Conservation (phyloP, 2,888 invertebrate genomes). For the Plagodis dolabraria region DNA sequence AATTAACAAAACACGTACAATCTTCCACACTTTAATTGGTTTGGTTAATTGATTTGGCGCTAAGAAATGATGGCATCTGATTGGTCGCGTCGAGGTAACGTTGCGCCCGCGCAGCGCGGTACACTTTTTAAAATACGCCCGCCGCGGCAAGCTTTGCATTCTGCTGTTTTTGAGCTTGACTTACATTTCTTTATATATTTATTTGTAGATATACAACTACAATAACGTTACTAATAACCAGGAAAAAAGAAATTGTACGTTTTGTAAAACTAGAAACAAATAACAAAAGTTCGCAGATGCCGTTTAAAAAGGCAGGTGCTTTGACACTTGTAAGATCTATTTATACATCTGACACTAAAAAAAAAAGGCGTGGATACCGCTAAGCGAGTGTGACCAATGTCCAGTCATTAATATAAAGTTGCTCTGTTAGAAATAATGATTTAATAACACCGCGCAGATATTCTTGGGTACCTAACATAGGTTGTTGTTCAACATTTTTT, state of each 20-base stretch:
- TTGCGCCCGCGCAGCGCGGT: no score
- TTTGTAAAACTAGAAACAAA: constrained; percentile 15
- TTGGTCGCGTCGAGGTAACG: no score
- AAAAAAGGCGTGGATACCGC: constrained; percentile 27
- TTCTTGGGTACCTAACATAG: not conserved
- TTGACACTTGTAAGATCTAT: constrained; percentile 27
- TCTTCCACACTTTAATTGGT: no score
- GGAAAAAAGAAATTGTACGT: constrained; percentile 11
- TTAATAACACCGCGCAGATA: constrained; percentile 16
- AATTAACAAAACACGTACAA: no score
- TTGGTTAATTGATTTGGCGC: no score
- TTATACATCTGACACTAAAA: constrained; percentile 33
- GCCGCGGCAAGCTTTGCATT: no score
- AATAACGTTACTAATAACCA: not conserved
- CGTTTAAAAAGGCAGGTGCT: constrained; percentile 33
- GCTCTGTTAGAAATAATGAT: constrained; percentile 23
- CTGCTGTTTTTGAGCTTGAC: no score
- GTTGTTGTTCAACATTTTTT: not conserved
- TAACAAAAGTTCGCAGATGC: constrained; percentile 37
- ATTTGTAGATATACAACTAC: no score
- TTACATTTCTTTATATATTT: no score
- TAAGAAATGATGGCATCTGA: no score
- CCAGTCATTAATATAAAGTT: constrained; percentile 23
- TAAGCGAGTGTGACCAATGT: constrained; percentile 26
- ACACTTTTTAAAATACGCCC: no score